Evolutionary conservation across 2,797 vertebrate genomes (phyloP), one percentile per base, ranked within the genome.

Genomic region (Yasuhikotakia modesta): DNA sequence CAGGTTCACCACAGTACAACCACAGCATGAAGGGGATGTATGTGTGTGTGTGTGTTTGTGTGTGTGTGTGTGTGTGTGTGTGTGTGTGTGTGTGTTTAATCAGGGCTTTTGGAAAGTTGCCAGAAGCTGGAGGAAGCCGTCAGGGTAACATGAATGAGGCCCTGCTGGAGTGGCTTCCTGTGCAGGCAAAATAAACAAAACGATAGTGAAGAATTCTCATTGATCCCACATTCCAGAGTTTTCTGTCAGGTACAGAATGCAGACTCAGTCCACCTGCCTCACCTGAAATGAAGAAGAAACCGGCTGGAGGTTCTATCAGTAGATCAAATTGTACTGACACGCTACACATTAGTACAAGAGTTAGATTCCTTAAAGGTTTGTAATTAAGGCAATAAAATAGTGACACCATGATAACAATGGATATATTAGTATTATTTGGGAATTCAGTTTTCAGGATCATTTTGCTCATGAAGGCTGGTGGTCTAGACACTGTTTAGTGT

Each of bases 71-170:
- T 87, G 61, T 85, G 60, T 87, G 43, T 69, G 69, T 69, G 66
- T 65, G 71, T 88, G 89, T 48, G 50, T 53, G 70, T 22, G 39
- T 57, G 65, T 70, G 53, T 78, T 50, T 69, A 55, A 53, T 57
- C 53, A 73, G 78, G 50, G 14, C 55, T 60, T 52, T 73, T 83
- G 79, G 90, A 89, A 83, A 70, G 81, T 83, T 70, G 90, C 89
- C 90, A 90, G 84, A 84, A 83, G 55, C 55, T 76, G 80, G 88
- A 89, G 88, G 89, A 90, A 87, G 86, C 85, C 86, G 92, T 92
- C 92, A 92, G 91, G 87, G 83, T 89, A 90, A 84, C 90, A 90
- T 90, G 88, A 93, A 92, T 90, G 91, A 91, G 90, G 90, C 90
- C 89, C 89, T 81, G 73, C 83, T 81, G 82, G 84, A 87, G 83